Base-by-base conservation (phyloP, 2,888 invertebrate species). In the Micropterix aruncella region DNA sequence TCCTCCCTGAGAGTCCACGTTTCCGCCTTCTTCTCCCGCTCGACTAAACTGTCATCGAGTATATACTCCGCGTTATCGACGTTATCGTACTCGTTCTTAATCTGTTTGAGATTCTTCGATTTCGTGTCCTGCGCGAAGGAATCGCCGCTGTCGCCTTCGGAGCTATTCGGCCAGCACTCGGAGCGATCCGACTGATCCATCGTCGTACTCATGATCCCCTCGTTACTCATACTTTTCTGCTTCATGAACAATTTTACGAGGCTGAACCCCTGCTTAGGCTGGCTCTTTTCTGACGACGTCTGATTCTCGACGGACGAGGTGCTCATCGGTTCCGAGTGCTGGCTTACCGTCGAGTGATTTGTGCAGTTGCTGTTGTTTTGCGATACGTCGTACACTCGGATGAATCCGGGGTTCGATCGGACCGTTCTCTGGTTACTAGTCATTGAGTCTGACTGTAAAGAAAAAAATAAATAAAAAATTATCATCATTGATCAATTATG, bases 161-260 rank as follows among this genome's bases (percentile, higher is more conserved):
- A 73, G 52, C 76, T 77, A 16, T 73, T 76, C 2, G 83, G 84
- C 86, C 86, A 86, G 57, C 83, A 84, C 53, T 87, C 81, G 2
- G 85, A 85, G 51, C 66, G 58, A 49, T 70, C 69, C 38, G 87
- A 76, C 51, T 87, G 84, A 60, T 87, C 86, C 70, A 85, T 78
- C n/a, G n/a, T n/a, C n/a, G n/a, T n/a, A 44, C 78, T 77, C 53
- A 77, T 73, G 53, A 79, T 81, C 46, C 80, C 80, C 60, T 87
- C 86, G 44, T 80, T 80, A 52, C 86, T 85, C 66, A 78, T 79
- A 60, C 87, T 88, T 61, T 88, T 88, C 59, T 90, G 90, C 61
- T 90, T 89, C 75, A 91, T 90, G 58, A 90, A 91, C 51, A 90
- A 70, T 62, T 86, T 86, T 38, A 91, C 86, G 57, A 91, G 74